Evolutionary conservation across 2,113 vertebrate species (phyloP), one percentile per base, ranked within the genome.

Genomic region (Cryptomyrus ogoouensis): DNA sequence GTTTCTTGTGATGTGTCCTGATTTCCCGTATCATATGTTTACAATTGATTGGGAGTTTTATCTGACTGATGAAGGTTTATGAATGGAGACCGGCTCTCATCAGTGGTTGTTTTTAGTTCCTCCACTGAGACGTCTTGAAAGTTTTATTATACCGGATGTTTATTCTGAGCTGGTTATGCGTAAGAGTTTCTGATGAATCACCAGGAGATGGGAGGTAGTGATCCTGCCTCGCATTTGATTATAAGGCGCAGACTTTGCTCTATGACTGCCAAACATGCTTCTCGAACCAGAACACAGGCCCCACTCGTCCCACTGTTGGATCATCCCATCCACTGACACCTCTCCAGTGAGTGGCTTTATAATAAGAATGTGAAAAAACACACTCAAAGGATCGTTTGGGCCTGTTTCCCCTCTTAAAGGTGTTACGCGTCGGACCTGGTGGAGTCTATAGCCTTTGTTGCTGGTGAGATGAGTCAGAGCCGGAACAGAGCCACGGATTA

Each of bases 361-460:
- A 52, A 49, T 52, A 83, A 83, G 42, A 84, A 89, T 53, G 42
- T 31, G 27, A 84, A 27, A 47, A 85, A 66, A 13, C 42, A 49
- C 13, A 35, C 35, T 10, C 19, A 58, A 27, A 53, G 74, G 77
- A 83, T 17, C 10, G 50, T 49, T 83, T 83, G 19, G 13, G 39
- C 53, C 74, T 44, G 27, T 10, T 19, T 66, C 39, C 50, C 83
- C 10, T 74, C 49, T 27, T 89, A 21, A 52, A 50, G 84, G 19
- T 31, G 19, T 49, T 85, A 10, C 12, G 84, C 88, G 83, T 90
- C 89, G 89, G 90, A 91, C 89, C 87, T 90, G 66, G 88, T 77
- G 88, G 35, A 92, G 89, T 89, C 91, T 88, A 89, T 42, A 39
- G 15, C 74, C 74, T 35, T 80, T 42, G 74, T 80, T 80, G 74